phyloP scores from a whole-genome alignment of 2,797 vertebrate genomes.

The Nyctalus aviator region DNA sequence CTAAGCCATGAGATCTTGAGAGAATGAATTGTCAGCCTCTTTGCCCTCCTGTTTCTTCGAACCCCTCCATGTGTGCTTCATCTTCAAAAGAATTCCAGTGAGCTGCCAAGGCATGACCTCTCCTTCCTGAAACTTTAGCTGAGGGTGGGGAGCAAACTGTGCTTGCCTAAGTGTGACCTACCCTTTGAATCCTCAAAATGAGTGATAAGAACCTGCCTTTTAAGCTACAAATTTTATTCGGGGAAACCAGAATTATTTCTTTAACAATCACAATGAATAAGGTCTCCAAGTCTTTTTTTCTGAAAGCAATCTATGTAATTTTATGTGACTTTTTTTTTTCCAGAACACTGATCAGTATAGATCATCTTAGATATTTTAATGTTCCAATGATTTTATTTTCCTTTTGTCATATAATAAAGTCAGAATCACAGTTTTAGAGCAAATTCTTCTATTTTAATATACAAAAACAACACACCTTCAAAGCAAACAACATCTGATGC shows the following conservation, averaged over 20 bases:
- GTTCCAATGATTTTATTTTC: not conserved
- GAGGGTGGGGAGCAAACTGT: slow-evolving; percentile 17
- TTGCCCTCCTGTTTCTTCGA: not conserved
- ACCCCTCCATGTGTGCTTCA: not conserved
- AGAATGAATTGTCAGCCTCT: not conserved
- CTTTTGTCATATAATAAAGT: slow-evolving; percentile 37
- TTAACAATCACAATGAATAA: not conserved
- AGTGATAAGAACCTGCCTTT: not conserved
- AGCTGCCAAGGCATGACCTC: slow-evolving; percentile 56
- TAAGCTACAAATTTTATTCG: not conserved
- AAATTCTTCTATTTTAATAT: slow-evolving; percentile 42
- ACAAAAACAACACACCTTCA: not conserved
- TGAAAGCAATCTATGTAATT: not conserved
- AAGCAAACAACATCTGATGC: not conserved
- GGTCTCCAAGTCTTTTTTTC: not conserved
- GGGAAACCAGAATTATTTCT: not conserved
- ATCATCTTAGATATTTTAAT: slow-evolving; percentile 11
- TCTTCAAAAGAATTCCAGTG: slow-evolving; percentile 74
- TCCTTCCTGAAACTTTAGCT: slow-evolving; percentile 51
- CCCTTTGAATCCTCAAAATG: slow-evolving; percentile 40
- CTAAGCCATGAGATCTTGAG: slow-evolving; percentile 43
- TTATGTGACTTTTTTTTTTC: not conserved
- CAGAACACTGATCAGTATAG: not conserved
- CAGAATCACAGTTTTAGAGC: slow-evolving; percentile 44
- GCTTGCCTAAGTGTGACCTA: slow-evolving; percentile 43